phyloP scores from a whole-genome alignment of 2,113 vertebrate genomes.

The Festucalex cinctus region DNA sequence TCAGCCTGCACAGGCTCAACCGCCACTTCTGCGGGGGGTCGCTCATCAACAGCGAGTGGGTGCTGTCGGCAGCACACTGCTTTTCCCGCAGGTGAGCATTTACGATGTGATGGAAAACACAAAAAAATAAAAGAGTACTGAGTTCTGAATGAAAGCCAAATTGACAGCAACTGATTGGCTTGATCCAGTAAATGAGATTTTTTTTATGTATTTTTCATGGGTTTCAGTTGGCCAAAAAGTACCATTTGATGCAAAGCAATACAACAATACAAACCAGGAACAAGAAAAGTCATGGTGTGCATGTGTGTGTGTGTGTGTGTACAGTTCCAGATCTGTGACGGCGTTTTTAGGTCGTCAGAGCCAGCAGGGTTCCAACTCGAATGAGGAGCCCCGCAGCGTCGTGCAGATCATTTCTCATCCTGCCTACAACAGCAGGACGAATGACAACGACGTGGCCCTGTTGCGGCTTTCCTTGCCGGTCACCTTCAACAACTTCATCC shows the following conservation, averaged over 20 bases:
- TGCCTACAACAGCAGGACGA: constrained; percentile 26
- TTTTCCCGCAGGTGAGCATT: neutral
- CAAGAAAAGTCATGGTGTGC: neutral
- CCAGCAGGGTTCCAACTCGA: constrained; percentile 9
- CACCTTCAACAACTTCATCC: constrained; percentile 55
- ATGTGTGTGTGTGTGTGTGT: neutral
- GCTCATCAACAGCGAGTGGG: neutral
- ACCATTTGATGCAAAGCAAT: too few species aligned
- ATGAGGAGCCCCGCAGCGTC: neutral
- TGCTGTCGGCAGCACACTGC: constrained; percentile 1
- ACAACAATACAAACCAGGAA: too few species aligned
- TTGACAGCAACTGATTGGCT: too few species aligned
- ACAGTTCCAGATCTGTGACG: fast-evolving
- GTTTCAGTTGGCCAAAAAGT: too few species aligned
- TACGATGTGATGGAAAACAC: too few species aligned
- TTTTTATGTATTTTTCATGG: too few species aligned
- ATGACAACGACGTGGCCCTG: constrained; percentile 71
- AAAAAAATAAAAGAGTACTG: too few species aligned
- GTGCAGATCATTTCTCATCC: constrained; percentile 47
- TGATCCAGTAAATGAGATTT: too few species aligned
- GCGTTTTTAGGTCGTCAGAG: constrained; percentile 45
- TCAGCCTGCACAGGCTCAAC: neutral
- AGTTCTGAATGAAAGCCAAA: too few species aligned
- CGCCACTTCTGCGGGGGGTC: neutral
- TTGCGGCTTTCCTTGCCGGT: constrained; percentile 57